Base-by-base conservation (phyloP, 2,888 invertebrate species). In the Tetheella fluctuosa region DNA sequence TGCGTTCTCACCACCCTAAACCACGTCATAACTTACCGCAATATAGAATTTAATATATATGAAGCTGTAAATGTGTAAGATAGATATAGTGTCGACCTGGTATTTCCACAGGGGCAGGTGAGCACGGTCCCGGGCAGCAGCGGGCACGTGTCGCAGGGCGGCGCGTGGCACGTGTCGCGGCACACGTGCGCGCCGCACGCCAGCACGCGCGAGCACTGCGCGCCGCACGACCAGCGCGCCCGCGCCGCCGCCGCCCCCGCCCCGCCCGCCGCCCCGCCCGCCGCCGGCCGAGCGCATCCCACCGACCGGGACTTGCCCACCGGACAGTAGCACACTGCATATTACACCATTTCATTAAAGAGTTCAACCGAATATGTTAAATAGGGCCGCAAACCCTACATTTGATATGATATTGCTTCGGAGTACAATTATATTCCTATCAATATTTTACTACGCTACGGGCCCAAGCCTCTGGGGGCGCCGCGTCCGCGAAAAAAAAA, bases 111-210 rank as follows among this genome's bases (percentile, higher is more conserved):
- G 12, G 92, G 91, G 70, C 92, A 92, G 23, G 85, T 75, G 58
- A 8, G 64, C 61, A 91, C 86, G 54, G 62, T 63, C 1, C 64
- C 70, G 1, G 90, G 90, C 64, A 79, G 79, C 65, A 86, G 78
- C 13, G 94, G 94, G 90, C 98, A 98, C 0, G 74, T 62, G 52
- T 4, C 56, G 84, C 97, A 97, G 61, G 96, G 95, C 73, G 98
- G 97, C 71, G 95, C 94, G 89, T 99, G 99, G 91, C 99, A 99
- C 0, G 95, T 94, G 68, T 95, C 95, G 71, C 96, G 95, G 85
- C 99, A 99, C 71, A 96, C 96, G 91, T 99, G 99, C 71, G 95
- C 95, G 59, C 98, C 98, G 90, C 99, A 99, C 62, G 95, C 94
- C 53, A 99, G 94, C 60, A 95, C 95, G 79, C 96, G 96, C 59